Base-by-base conservation (phyloP, 2,888 invertebrate species). In the Sphinx pinastri region DNA sequence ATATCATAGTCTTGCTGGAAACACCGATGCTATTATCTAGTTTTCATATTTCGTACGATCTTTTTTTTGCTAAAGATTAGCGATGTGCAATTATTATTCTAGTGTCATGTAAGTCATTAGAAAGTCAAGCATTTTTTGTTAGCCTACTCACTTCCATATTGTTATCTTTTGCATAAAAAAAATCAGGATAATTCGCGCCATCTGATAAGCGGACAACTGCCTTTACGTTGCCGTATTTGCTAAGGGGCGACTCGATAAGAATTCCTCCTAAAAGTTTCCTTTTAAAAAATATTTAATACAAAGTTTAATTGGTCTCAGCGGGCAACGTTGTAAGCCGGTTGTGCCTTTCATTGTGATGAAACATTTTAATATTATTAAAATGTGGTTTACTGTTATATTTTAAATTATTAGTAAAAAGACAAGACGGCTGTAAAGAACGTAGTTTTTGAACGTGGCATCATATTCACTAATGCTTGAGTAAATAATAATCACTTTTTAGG, bases 231-330 rank as follows among this genome's bases (percentile, higher is more conserved):
- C 58, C 67, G 70, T 76, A 75, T 72, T 72, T 68, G 68, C 74
- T 71, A 71, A 72, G 70, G 68, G 58, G 71, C 71, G 52, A 47
- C 54, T 51, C 69, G 75, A 76, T 76, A 76, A 77, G 72, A 74
- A 70, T 78, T 74, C 76, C 76, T 73, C 66, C 67, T 2, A 68
- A 70, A 75, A 76, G 59, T 76, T 78, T 70, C 70, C 70, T 71
- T 69, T 68, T 58, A 68, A 68, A 70, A 71, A 74, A 74, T 74
- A 72, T 78, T 79, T 74, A 71, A 68, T 66, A 70, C 63, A 72
- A 69, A 72, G 72, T 71, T 77, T 76, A 78, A 76, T 77, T 68
- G 73, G 73, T 70, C 72, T 72, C 70, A 47, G 68, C 68, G 68
- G 76, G 69, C 70, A 49, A 71, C 67, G 74, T 71, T 72, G 73